Base-by-base conservation (phyloP, 2,113 vertebrate genomes). In the Lophotis ruficrista region DNA sequence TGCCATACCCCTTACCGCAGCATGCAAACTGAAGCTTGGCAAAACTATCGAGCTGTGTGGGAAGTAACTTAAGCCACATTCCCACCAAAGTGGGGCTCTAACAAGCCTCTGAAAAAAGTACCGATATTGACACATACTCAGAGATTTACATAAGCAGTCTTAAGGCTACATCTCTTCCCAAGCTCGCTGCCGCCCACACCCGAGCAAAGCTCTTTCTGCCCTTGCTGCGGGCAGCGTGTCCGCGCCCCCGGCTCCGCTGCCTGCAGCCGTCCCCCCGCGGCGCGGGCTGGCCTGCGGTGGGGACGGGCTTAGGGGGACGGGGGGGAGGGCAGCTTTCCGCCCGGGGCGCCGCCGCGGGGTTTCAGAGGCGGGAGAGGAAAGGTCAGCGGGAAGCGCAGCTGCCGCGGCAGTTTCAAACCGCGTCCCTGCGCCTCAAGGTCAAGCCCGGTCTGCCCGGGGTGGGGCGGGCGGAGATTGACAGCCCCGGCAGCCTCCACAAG, bases 381-480 rank as follows among this genome's bases (percentile, higher is more conserved):
- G 41, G 41, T 43, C 41, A 43, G 41, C 41, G 41, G 41, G 41
- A 43, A 43, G 41, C 41, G 41, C 41, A 15, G 41, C 41, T 10
- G 41, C 41, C 41, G 41, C 41, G 41, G 41, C 41, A 43, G 41
- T 43, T 80, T 48, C 84, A 48, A 83, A 89, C 41, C 6, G n/a
- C 35, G 13, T 21, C 76, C 43, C 76, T 28, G 7, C 54, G n/a
- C 82, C 38, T 85, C 95, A 96, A 96, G 95, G 95, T 95, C 95
- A 94, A n/a, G 7, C 47, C 27, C 15, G n/a, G 20, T 14, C n/a
- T 38, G 25, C 22, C 10, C 24, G 37, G 53, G n/a, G 41, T 7
- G 51, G 38, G 35, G 25, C 71, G 21, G 66, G 17, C n/a, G 37
- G n/a, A 23, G 24, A 9, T 14, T 0, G 66, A 71, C 54, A 58